Evolutionary conservation across 2,888 invertebrate genomes (phyloP).

Genomic region (Pollenia labialis): DNA sequence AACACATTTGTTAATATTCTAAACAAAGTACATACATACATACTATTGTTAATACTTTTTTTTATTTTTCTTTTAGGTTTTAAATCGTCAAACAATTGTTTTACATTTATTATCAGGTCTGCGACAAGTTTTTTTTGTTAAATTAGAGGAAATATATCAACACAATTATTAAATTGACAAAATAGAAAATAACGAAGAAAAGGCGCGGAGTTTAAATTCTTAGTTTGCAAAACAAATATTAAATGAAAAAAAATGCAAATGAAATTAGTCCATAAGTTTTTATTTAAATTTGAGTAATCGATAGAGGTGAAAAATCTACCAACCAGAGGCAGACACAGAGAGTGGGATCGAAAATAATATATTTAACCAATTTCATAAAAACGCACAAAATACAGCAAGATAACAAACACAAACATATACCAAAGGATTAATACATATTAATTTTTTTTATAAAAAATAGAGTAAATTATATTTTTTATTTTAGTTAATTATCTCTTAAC

Average conservation of each 20-base stretch:
- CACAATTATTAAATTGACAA: background rate
- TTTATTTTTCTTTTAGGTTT: constrained; percentile 53
- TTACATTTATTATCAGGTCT: constrained; percentile 22
- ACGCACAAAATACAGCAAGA: constrained; percentile 8
- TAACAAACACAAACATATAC: constrained; percentile 29
- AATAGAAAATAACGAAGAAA: constrained; percentile 4
- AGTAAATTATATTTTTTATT: constrained; percentile 1
- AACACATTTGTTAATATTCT: too few species aligned
- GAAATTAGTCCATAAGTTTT: constrained; percentile 59
- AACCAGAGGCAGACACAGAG: background rate
- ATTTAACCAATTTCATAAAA: constrained; percentile 31
- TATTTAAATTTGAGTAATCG: background rate
- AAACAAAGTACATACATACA: background rate
- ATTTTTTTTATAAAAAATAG: background rate
- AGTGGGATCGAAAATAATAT: background rate
- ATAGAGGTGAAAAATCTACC: background rate
- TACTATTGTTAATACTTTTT: constrained; percentile 41
- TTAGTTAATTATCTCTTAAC: background rate
- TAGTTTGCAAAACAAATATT: constrained; percentile 23
- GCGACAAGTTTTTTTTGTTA: constrained; percentile 7
- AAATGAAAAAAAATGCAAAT: constrained; percentile 2
- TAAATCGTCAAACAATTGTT: constrained; percentile 28
- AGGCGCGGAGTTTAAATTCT: background rate
- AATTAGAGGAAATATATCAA: background rate
- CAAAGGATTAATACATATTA: constrained; percentile 46